Percentiles rank a stretch among this genome's conserved stretches.
Conservation (phyloP, 2,888 invertebrate species). For the Lacanobia wlatinum region DNA sequence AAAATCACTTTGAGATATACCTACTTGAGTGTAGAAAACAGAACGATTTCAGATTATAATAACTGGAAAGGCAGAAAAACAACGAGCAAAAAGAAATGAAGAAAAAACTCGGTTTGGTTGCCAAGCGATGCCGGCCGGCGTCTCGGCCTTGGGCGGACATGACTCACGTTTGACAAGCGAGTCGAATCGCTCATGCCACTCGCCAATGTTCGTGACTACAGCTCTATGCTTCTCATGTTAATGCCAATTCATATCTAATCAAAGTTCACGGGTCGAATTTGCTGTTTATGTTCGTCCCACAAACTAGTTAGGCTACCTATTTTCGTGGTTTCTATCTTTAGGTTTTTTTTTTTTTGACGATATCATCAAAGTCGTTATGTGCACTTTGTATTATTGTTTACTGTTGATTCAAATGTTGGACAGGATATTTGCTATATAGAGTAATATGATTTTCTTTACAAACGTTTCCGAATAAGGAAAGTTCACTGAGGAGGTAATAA, state of each 20-base stretch:
- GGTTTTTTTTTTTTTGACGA: conserved; percentile 24
- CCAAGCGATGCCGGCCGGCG: conserved; percentile 86
- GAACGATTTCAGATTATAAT: conserved; percentile 72
- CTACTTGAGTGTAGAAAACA: conserved; percentile 55
- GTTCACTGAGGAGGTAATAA: conserved; percentile 41
- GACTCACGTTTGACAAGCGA: conserved; percentile 78
- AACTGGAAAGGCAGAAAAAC: conserved; percentile 77
- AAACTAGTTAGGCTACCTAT: conserved; percentile 51
- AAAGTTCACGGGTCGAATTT: conserved; percentile 70
- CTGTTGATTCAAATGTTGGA: background rate
- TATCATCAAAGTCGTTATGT: conserved; percentile 2
- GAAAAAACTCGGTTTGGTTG: conserved; percentile 77
- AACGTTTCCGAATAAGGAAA: conserved; percentile 12
- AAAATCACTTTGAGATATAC: conserved; percentile 38
- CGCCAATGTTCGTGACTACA: conserved; percentile 71
- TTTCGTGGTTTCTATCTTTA: conserved; percentile 35
- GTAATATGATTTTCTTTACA: background rate
- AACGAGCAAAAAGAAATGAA: conserved; percentile 77
- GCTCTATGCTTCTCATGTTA: conserved; percentile 67
- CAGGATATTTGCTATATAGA: background rate
- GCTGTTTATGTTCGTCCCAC: conserved; percentile 61
- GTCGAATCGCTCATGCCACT: conserved; percentile 70
- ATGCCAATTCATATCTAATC: conserved; percentile 68
- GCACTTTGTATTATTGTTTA: conserved; percentile 19
- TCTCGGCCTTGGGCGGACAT: conserved; percentile 81